Percentiles rank a stretch among this genome's conserved stretches.
Evolutionary conservation across 2,888 invertebrate genomes (phyloP).

Genomic region (Lithodes maja): DNA sequence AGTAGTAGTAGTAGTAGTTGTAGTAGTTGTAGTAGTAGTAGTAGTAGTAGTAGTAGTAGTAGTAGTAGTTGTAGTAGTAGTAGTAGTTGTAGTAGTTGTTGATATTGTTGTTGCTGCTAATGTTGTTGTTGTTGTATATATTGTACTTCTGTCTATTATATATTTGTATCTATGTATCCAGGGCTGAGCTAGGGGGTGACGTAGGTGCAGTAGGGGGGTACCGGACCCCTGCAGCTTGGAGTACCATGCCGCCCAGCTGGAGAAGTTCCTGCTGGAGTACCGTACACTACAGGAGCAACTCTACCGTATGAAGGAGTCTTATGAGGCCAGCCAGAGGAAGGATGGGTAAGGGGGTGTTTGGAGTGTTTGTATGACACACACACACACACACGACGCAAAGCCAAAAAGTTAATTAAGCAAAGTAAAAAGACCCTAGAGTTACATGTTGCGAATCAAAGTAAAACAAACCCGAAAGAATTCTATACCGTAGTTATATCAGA

Average conservation of each 20-base stretch:
- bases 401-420: too few relatives aligned
- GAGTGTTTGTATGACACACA: too few relatives aligned
- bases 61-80: not conserved
- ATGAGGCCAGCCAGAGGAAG: constrained; percentile 44
- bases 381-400: too few relatives aligned
- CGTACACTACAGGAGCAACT: constrained; percentile 64
- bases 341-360: not conserved
- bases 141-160: not conserved
- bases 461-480: too few relatives aligned
- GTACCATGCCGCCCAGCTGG: constrained; percentile 67
- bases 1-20: too few relatives aligned
- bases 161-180: constrained; percentile 7
- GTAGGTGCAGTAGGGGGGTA: constrained; percentile 47
- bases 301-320: constrained; percentile 68
- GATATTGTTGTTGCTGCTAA: not conserved
- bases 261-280: constrained; percentile 68
- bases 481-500: too few relatives aligned
- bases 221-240: constrained; percentile 58
- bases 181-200: constrained; percentile 21
- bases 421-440: too few relatives aligned
- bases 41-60: too few relatives aligned
- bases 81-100: too few relatives aligned
- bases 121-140: not conserved
- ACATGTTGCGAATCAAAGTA: too few relatives aligned
- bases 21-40: not conserved